phyloP scores from a whole-genome alignment of 2,113 vertebrate species.

The Nycticorax nycticorax region DNA sequence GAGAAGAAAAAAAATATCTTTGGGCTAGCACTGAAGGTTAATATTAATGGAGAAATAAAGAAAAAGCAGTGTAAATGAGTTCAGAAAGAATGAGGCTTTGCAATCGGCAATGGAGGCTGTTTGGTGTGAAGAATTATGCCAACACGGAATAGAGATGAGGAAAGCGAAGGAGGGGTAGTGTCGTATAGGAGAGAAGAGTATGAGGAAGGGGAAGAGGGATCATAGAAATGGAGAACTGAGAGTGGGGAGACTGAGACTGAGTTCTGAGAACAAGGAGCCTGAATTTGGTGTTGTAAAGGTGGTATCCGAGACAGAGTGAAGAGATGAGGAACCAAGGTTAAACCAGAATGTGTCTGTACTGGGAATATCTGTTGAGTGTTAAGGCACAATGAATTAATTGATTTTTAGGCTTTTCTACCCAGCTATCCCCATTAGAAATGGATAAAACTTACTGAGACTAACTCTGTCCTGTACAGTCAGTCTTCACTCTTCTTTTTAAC shows the following conservation, averaged over 20 bases:
- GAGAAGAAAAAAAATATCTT: not conserved
- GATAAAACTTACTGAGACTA: not conserved
- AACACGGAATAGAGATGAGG: not conserved
- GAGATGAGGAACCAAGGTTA: not conserved
- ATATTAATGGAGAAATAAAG: not conserved
- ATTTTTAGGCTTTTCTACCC: not conserved
- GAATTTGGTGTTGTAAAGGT: not conserved
- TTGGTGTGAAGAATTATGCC: not conserved
- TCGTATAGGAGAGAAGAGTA: not conserved
- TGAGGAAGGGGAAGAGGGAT: not conserved
- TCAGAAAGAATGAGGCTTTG: not conserved
- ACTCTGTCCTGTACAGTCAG: not conserved
- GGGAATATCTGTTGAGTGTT: not conserved
- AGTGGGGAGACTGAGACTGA: not conserved
- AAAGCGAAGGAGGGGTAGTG: not conserved
- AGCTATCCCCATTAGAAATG: not conserved
- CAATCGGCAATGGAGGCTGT: accelerated
- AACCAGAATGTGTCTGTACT: not conserved
- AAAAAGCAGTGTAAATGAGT: not conserved
- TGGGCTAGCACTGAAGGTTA: not conserved
- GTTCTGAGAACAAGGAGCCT: not conserved
- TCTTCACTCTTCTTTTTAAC: not conserved
- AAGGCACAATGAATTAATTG: not conserved
- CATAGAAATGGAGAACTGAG: not conserved
- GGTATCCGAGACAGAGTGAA: not conserved